These are phyloP conservation scores for Pagrus major DNA, from an alignment of 2,113 vertebrate genomes.

Conservation along the genomic window DNA sequence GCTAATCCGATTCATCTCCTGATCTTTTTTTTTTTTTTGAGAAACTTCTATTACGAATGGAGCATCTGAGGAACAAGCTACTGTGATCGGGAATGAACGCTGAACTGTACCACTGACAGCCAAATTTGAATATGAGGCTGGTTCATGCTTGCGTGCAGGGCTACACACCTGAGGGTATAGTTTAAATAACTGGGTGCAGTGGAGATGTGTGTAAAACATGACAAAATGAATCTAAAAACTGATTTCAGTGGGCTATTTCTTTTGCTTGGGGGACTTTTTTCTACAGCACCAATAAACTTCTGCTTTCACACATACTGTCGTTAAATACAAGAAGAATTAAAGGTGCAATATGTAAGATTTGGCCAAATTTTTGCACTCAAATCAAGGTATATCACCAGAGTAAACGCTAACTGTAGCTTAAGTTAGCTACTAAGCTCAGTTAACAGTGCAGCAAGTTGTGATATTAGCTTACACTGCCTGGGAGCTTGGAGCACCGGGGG, in stretches of 20 bases:
- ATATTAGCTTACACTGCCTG: too few relatives aligned
- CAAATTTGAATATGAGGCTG: background rate
- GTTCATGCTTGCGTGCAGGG: conserved; percentile 20
- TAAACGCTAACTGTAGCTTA: too few relatives aligned
- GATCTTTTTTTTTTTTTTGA: background rate
- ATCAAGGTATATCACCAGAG: too few relatives aligned
- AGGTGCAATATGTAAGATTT: too few relatives aligned
- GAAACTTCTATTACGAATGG: background rate
- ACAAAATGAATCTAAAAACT: background rate
- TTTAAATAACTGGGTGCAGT: background rate
- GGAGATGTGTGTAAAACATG: background rate
- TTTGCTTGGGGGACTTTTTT: background rate
- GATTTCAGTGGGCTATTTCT: background rate
- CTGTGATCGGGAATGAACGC: conserved; percentile 85
- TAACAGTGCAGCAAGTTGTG: too few relatives aligned
- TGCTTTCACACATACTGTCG: background rate
- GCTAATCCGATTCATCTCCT: background rate
- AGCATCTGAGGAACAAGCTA: conserved; percentile 14
- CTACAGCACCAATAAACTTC: conserved; percentile 5
- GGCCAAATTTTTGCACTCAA: too few relatives aligned
- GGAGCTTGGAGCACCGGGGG: too few relatives aligned
- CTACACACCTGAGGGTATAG: conserved; percentile 25
- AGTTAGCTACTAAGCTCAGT: too few relatives aligned
- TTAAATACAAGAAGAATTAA: background rate
- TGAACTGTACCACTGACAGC: conserved; percentile 34